Evolutionary conservation across 2,888 invertebrate species (phyloP).

Genomic region (Ditula angustiorana): DNA sequence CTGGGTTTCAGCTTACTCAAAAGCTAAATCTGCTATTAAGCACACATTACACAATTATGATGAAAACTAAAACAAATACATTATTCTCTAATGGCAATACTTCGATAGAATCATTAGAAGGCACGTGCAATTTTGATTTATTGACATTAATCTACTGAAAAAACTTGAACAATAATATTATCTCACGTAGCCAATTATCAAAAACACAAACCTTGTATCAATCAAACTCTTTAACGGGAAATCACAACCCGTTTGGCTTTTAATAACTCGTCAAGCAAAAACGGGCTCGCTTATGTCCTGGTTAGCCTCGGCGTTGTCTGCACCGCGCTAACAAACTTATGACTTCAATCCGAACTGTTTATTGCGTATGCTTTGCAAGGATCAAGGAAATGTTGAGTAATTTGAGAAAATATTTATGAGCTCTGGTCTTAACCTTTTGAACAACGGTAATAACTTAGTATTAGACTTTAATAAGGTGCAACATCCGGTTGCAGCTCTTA

Average conservation of each 20-base stretch:
- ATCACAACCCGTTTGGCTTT: constrained; percentile 25
- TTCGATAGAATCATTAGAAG: too few species aligned
- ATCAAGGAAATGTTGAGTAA: constrained; percentile 19
- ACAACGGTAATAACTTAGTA: too few species aligned
- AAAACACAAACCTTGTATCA: constrained; percentile 13
- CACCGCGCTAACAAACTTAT: neutral
- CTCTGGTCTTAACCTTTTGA: neutral
- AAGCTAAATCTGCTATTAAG: too few species aligned
- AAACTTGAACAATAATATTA: neutral
- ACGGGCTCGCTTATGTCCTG: constrained; percentile 23
- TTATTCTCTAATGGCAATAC: too few species aligned
- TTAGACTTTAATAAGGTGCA: neutral
- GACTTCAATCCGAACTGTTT: constrained; percentile 12
- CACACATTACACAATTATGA: too few species aligned
- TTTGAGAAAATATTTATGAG: neutral
- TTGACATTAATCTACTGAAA: neutral
- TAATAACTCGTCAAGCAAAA: constrained; percentile 26
- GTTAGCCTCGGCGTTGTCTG: constrained; percentile 28
- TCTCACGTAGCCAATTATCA: constrained; percentile 11
- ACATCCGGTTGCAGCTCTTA: neutral
- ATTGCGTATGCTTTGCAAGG: neutral
- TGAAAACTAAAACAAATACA: too few species aligned
- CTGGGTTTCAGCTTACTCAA: too few species aligned
- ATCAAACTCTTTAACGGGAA: constrained; percentile 29
- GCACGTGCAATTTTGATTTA: too few species aligned